Evolutionary conservation across 2,797 vertebrate genomes (phyloP).

Genomic region (Lemur catta): DNA sequence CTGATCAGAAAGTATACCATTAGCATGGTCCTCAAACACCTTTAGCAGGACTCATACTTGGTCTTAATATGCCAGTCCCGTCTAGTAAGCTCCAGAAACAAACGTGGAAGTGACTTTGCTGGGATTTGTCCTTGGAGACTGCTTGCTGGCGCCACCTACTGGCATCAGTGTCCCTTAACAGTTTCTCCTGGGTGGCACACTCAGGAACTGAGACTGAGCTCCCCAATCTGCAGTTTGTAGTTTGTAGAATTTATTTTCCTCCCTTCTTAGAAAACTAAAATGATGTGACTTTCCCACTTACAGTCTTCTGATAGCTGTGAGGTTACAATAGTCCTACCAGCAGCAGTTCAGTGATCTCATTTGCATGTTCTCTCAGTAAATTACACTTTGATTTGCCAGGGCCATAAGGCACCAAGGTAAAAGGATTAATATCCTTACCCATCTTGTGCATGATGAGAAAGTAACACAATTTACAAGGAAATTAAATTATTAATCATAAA

Average conservation of each 20-base stretch:
- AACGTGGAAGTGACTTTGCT: rapidly evolving
- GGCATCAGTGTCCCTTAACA: not conserved
- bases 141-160: conserved; percentile 30
- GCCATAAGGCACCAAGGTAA: not conserved
- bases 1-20: not conserved
- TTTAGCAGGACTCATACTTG: not conserved
- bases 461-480: not conserved
- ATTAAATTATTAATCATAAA: not conserved
- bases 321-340: not conserved
- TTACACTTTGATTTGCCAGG: not conserved
- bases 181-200: not conserved
- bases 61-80: not conserved
- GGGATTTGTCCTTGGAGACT: not conserved
- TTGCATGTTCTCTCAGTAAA: not conserved
- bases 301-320: not conserved
- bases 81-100: not conserved
- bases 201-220: not conserved
- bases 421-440: not conserved
- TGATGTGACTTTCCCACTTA: not conserved
- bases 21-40: not conserved
- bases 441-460: not conserved
- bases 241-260: not conserved
- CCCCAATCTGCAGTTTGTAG: not conserved
- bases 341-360: not conserved
- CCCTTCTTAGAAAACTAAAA: not conserved